These are phyloP conservation scores for Stenodera caucasica DNA, from an alignment of 2,888 invertebrate genomes.

Conservation along the genomic window DNA sequence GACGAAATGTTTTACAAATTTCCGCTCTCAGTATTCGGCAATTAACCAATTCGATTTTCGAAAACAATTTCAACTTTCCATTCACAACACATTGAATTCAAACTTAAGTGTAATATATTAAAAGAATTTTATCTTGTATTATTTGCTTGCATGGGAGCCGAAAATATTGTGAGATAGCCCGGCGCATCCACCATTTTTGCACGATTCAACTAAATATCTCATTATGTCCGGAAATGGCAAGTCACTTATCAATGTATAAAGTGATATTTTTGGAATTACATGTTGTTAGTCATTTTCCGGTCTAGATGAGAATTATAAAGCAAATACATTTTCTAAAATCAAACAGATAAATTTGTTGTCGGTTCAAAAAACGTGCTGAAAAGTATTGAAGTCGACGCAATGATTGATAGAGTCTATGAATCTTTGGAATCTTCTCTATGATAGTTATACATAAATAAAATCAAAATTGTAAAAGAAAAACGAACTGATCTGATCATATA, in stretches of 20 bases:
- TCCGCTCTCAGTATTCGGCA: neutral
- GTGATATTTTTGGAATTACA: too few relatives aligned
- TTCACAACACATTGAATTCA: too few relatives aligned
- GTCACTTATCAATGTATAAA: too few relatives aligned
- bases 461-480: neutral
- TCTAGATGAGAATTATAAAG: neutral
- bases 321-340: neutral
- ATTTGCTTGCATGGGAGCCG: too few relatives aligned
- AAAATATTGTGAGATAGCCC: too few relatives aligned
- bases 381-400: neutral
- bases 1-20: neutral
- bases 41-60: neutral
- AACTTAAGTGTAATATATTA: too few relatives aligned
- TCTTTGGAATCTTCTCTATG: constrained; percentile 5
- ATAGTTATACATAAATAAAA: constrained; percentile 11
- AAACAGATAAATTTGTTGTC: neutral
- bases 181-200: constrained; percentile 3
- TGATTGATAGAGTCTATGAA: constrained; percentile 10
- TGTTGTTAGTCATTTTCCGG: too few relatives aligned
- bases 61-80: too few relatives aligned
- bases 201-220: too few relatives aligned
- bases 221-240: too few relatives aligned
- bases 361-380: neutral
- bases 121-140: too few relatives aligned
- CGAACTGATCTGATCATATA: neutral